phyloP scores from a whole-genome alignment of 1,140 invertebrate species.

The Anoplolepis gracilipes region DNA sequence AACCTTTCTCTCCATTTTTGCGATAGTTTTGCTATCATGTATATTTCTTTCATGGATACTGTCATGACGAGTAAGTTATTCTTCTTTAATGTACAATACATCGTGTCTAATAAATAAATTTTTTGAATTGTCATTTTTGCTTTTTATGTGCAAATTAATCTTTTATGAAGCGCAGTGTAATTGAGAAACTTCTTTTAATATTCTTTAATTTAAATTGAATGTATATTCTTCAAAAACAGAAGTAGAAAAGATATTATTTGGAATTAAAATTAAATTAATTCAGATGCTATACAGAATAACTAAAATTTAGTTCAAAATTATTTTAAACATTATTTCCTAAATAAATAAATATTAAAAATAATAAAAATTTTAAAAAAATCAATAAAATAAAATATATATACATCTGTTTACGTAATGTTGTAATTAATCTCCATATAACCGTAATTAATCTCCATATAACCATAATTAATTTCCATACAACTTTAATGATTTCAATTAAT shows the following conservation, averaged over 20 bases:
- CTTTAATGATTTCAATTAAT: too few relatives aligned
- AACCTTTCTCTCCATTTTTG: background rate
- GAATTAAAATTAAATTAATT: background rate
- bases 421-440: background rate
- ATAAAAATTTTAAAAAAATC: background rate
- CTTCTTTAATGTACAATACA: background rate
- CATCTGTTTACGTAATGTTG: background rate
- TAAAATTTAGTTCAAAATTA: background rate
- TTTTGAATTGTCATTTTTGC: background rate
- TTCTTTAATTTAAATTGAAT: background rate
- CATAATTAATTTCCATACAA: too few relatives aligned
- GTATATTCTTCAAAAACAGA: background rate
- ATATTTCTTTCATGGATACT: background rate
- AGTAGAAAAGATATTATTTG: background rate
- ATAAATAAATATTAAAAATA: background rate
- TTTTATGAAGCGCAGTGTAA: too few relatives aligned
- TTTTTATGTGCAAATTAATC: background rate
- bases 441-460: too few relatives aligned
- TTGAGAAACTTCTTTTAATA: background rate
- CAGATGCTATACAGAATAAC: background rate
- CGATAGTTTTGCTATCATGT: background rate
- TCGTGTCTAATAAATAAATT: slow-evolving; percentile 5
- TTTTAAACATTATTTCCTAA: background rate
- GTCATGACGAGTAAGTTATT: background rate
- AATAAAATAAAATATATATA: background rate